Conservation (phyloP, 2,113 vertebrate genomes). For the Tragelaphus scriptus region DNA sequence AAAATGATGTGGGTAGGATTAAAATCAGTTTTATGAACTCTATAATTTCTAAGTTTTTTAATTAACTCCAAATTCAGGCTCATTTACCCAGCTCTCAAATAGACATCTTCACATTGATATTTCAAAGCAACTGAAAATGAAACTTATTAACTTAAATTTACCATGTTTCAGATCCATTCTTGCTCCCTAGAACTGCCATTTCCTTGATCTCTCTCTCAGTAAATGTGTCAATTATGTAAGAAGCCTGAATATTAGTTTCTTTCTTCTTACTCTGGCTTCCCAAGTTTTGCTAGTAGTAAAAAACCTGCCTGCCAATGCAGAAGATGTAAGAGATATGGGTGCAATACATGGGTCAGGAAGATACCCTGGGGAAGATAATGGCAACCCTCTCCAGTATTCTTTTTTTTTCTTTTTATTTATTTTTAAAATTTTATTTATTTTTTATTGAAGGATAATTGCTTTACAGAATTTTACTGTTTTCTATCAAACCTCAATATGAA, state of each 20-base stretch:
- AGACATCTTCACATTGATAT: background rate
- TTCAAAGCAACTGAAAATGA: background rate
- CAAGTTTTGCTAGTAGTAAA: background rate
- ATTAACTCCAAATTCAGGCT: background rate
- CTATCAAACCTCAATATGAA: background rate
- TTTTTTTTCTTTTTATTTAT: background rate
- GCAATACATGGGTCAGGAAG: background rate
- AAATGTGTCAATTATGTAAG: background rate
- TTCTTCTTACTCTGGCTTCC: background rate
- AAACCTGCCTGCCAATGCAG: background rate
- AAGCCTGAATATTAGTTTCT: background rate
- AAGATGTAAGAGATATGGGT: background rate
- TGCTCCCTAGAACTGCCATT: background rate
- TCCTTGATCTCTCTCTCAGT: background rate
- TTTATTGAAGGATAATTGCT: background rate
- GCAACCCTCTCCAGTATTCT: background rate
- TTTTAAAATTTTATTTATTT: background rate
- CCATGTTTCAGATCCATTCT: background rate
- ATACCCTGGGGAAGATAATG: background rate
- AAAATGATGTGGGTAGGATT: background rate
- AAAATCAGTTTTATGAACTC: background rate
- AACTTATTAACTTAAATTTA: background rate
- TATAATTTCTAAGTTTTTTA: background rate
- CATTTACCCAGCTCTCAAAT: background rate
- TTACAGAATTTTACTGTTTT: background rate